These are phyloP conservation scores for Dromococcyx pavoninus DNA, from an alignment of 2,797 vertebrate species.

Conservation along the genomic window DNA sequence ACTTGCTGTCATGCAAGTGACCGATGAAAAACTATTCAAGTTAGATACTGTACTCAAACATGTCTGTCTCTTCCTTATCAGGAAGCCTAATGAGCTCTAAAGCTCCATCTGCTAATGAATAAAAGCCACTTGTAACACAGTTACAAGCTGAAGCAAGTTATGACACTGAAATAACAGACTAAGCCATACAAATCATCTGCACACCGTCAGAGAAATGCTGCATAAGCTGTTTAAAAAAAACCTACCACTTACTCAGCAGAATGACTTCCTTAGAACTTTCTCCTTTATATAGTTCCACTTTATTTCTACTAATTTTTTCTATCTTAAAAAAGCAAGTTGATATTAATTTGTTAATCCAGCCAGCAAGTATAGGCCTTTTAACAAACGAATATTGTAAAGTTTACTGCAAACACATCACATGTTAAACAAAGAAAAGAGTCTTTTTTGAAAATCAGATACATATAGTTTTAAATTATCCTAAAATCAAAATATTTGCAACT, in stretches of 20 bases:
- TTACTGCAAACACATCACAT: background rate
- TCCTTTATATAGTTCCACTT: background rate
- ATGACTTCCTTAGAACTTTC: background rate
- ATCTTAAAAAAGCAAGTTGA: background rate
- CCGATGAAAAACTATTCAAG: background rate
- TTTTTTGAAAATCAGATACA: background rate
- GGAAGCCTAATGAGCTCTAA: slow-evolving; percentile 13
- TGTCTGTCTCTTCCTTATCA: background rate
- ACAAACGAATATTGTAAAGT: background rate
- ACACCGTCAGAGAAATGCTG: background rate
- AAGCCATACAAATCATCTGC: background rate
- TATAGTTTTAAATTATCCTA: background rate
- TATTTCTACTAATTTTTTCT: background rate
- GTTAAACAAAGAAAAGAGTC: background rate
- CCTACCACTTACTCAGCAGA: background rate
- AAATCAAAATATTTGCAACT: background rate
- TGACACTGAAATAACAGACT: background rate
- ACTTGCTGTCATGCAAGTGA: background rate
- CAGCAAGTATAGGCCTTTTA: background rate
- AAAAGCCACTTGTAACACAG: slow-evolving; percentile 8
- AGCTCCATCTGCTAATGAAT: background rate
- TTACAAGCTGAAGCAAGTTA: slow-evolving; percentile 10
- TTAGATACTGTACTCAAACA: background rate
- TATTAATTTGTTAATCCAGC: background rate
- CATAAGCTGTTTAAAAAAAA: background rate